Conservation (phyloP, 1,140 invertebrate species). For the Drosophila littoralis region DNA sequence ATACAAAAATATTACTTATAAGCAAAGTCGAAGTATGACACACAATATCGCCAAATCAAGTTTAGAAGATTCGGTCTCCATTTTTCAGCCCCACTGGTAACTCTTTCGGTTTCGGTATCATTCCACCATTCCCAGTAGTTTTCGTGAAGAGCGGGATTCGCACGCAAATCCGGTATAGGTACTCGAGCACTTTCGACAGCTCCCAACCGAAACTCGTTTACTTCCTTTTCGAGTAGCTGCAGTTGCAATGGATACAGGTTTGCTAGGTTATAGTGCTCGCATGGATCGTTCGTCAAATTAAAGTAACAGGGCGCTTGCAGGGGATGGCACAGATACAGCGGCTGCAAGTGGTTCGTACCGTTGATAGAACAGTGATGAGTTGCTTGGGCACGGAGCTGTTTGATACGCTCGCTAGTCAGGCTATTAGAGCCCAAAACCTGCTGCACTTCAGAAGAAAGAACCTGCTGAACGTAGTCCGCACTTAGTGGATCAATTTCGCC, state of each 20-base stretch:
- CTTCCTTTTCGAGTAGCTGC: constrained; percentile 61
- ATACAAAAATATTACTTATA: neutral
- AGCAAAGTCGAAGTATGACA: too few relatives aligned
- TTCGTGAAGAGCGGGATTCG: constrained; percentile 57
- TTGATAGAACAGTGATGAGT: constrained; percentile 77
- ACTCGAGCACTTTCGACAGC: constrained; percentile 47
- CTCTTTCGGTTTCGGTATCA: constrained; percentile 19
- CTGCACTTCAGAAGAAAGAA: constrained; percentile 67
- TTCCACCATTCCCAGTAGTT: constrained; percentile 78
- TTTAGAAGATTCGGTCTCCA: constrained; percentile 4
- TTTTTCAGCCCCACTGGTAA: neutral
- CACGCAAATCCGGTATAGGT: constrained; percentile 40
- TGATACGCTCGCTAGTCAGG: constrained; percentile 66
- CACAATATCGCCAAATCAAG: constrained; percentile 2
- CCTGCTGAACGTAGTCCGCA: constrained; percentile 52
- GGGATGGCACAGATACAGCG: constrained; percentile 80
- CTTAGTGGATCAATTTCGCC: constrained; percentile 52
- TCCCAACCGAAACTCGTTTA: constrained; percentile 49
- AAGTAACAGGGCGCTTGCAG: constrained; percentile 88
- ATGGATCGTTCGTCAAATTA: constrained; percentile 90
- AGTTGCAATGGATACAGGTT: constrained; percentile 57
- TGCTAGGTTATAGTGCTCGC: constrained; percentile 90
- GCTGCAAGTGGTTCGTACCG: constrained; percentile 33
- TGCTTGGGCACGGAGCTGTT: constrained; percentile 84
- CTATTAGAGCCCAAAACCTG: constrained; percentile 36